Conservation (phyloP, 2,888 invertebrate species). For the Trypoxylon attenuatum region DNA sequence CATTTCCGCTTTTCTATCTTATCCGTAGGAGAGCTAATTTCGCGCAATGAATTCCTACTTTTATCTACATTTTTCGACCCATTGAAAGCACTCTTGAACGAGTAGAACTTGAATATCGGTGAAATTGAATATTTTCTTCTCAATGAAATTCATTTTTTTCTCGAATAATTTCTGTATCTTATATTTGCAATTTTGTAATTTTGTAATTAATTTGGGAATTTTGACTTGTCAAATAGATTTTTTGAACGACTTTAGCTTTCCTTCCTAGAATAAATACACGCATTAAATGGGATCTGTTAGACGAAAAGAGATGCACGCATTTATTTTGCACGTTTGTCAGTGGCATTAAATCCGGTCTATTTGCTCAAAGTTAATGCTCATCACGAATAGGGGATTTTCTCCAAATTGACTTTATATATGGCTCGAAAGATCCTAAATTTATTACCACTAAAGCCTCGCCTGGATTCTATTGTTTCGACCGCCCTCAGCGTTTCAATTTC, state of each 20-base stretch:
- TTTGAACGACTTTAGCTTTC: too few species aligned
- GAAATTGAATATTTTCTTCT: too few species aligned
- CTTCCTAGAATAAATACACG: too few species aligned
- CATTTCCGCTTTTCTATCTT: background rate
- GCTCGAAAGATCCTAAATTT: constrained; percentile 30
- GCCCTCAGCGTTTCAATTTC: constrained; percentile 13
- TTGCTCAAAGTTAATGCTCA: constrained; percentile 15
- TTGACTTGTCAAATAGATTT: too few species aligned
- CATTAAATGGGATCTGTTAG: too few species aligned
- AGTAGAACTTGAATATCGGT: too few species aligned
- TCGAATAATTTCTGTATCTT: too few species aligned
- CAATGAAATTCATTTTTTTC: too few species aligned
- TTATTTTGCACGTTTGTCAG: background rate
- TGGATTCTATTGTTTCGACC: constrained; percentile 8
- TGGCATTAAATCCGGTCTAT: background rate
- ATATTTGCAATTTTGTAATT: too few species aligned
- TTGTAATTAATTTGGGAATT: too few species aligned
- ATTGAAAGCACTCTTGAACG: too few species aligned
- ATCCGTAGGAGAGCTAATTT: background rate
- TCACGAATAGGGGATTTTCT: constrained; percentile 19
- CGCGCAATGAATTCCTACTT: background rate
- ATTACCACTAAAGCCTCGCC: constrained; percentile 22
- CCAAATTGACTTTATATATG: constrained; percentile 22
- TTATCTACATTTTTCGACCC: too few species aligned
- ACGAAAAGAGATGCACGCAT: background rate